These are phyloP conservation scores for Pelecanoides urinatrix DNA, from an alignment of 2,113 vertebrate species.

Conservation along the genomic window DNA sequence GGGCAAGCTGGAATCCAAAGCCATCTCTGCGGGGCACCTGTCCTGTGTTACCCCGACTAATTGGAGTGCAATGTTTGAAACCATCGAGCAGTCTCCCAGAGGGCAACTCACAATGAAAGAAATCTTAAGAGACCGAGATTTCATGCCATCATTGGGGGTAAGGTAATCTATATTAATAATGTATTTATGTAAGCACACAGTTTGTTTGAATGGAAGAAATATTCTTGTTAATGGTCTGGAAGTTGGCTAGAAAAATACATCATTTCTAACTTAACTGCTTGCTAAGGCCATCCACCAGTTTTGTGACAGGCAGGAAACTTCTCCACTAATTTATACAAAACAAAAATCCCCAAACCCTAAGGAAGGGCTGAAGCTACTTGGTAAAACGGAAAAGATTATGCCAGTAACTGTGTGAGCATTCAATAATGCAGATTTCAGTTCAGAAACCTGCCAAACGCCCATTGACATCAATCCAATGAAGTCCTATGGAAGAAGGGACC, in stretches of 20 bases:
- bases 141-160: neutral
- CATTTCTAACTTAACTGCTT: neutral
- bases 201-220: neutral
- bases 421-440: neutral
- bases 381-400: neutral
- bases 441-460: neutral
- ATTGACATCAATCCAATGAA: neutral
- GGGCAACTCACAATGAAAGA: constrained; percentile 39
- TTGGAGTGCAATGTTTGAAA: constrained; percentile 65
- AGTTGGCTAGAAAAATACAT: neutral
- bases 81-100: neutral
- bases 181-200: neutral
- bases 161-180: neutral
- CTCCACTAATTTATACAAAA: neutral
- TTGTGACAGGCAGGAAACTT: neutral
- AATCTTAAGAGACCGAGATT: neutral
- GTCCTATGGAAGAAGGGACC: neutral
- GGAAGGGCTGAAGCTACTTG: neutral
- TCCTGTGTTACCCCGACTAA: constrained; percentile 16
- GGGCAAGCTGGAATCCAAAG: neutral
- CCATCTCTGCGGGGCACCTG: neutral
- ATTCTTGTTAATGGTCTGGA: neutral
- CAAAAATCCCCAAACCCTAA: neutral
- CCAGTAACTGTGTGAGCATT: neutral
- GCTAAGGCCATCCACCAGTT: neutral